Evolutionary conservation across 2,113 vertebrate genomes (phyloP), one percentile per base, ranked within the genome.

Genomic region (Todiramphus saurophagus): DNA sequence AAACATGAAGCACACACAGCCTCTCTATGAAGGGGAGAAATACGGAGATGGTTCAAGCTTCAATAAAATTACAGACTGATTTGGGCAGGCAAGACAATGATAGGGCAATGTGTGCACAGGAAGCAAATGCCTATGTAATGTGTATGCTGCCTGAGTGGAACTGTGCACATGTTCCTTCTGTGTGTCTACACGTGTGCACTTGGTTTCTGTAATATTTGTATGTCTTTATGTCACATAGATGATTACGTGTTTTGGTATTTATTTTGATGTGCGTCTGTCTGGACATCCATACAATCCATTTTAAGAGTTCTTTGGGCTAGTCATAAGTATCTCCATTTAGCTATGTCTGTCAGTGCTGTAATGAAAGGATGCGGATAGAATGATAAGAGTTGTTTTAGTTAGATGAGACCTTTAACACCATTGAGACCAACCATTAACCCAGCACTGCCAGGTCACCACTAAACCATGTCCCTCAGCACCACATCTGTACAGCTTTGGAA

Each of bases 151-250:
- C 23, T 66, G 51, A 37, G 30, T 41, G 60, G 68, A n/a, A 35
- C 44, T 2, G 3, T 24, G 19, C 48, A 16, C 4, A 1, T 55
- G 37, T 59, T 70, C 59, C 53, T 14, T 77, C 23, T 0, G 0
- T 35, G 17, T 74, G 13, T 44, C 35, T 58, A 23, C 0, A 0
- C 56, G 31, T 19, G 6, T 24, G 27, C 6, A 0, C 9, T 33
- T 46, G 10, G 48, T 43, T 63, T 55, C 51, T 56, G 50, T 7
- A 31, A 28, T 60, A 25, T 48, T 62, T 39, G 13, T 31, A 9
- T 44, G 44, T 60, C 23, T 50, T 73, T 41, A n/a, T 64, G 43
- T 87, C 72, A 72, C 33, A 21, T 46, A 44, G 35, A 43, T 13
- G 3, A 11, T 46, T 21, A 20, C 2, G 0, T 33, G 23, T 27